Evolutionary conservation across 2,113 vertebrate species (phyloP).

Genomic region (Nyctibius bracteatus): DNA sequence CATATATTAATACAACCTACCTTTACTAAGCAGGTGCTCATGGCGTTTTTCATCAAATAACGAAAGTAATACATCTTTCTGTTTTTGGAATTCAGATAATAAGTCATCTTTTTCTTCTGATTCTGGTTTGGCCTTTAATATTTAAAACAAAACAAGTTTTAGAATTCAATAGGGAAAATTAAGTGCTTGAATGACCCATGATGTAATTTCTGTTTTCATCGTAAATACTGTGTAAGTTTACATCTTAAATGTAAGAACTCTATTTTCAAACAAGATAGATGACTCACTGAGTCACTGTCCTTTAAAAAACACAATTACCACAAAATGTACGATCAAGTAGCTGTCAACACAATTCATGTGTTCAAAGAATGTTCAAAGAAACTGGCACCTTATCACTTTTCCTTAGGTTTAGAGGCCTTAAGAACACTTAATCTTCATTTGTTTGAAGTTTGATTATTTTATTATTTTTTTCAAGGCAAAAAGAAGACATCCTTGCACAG

Average conservation of each 20-base stretch:
- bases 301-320: background rate
- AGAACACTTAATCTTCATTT: background rate
- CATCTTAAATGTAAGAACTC: background rate
- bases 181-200: background rate
- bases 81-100: constrained; percentile 82
- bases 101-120: constrained; percentile 88
- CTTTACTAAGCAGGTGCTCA: constrained; percentile 90
- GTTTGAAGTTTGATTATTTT: background rate
- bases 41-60: constrained; percentile 94
- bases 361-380: background rate
- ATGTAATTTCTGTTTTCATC: background rate
- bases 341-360: background rate
- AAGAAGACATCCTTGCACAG: background rate
- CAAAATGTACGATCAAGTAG: background rate
- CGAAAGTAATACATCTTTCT: constrained; percentile 82
- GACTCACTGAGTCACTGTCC: background rate
- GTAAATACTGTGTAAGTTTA: background rate
- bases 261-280: background rate
- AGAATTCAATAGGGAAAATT: background rate
- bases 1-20: constrained; percentile 41
- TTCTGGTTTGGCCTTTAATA: constrained; percentile 73
- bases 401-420: background rate
- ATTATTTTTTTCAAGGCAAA: background rate
- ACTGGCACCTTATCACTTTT: background rate
- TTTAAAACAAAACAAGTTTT: constrained; percentile 19